A percentile compares a stretch with the other conserved stretches of the same genome.
These are phyloP conservation scores for Poecilobothrus nobilitatus DNA, from an alignment of 2,888 invertebrate species.

Conservation along the genomic window DNA sequence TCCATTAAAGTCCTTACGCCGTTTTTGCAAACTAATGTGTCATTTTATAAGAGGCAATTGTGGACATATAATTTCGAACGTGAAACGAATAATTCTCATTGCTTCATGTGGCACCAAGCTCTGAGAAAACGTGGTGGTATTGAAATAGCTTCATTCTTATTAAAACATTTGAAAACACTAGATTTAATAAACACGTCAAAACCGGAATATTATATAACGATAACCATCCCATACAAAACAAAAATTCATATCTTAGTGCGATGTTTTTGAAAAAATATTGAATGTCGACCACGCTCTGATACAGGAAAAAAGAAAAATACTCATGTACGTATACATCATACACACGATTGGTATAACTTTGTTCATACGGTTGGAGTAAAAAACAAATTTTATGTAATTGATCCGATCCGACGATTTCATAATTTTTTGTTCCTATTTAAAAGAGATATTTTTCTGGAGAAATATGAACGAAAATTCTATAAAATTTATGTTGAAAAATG, in stretches of 20 bases:
- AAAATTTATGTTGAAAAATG: slow-evolving; percentile 4
- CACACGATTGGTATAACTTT: slow-evolving; percentile 17
- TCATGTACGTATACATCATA: not conserved
- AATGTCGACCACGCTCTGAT: not conserved
- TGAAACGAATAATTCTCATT: too few species aligned
- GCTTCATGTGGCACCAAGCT: too few species aligned
- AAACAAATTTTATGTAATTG: slow-evolving; percentile 10
- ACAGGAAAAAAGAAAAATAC: not conserved
- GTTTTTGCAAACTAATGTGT: too few species aligned
- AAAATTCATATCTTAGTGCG: not conserved
- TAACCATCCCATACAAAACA: not conserved
- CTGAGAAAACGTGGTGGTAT: too few species aligned
- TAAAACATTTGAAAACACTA: not conserved
- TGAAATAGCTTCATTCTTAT: not conserved
- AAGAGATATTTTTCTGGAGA: slow-evolving; percentile 5
- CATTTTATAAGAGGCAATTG: too few species aligned
- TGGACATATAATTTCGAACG: too few species aligned
- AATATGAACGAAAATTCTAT: not conserved
- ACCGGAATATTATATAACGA: not conserved
- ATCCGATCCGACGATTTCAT: not conserved
- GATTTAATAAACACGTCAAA: not conserved
- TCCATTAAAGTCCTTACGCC: too few species aligned
- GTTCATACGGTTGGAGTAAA: slow-evolving; percentile 11
- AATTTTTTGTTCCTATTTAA: not conserved
- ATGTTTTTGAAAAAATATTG: not conserved